Conservation (phyloP, 2,113 vertebrate genomes). For the Cheirogaleus medius region DNA sequence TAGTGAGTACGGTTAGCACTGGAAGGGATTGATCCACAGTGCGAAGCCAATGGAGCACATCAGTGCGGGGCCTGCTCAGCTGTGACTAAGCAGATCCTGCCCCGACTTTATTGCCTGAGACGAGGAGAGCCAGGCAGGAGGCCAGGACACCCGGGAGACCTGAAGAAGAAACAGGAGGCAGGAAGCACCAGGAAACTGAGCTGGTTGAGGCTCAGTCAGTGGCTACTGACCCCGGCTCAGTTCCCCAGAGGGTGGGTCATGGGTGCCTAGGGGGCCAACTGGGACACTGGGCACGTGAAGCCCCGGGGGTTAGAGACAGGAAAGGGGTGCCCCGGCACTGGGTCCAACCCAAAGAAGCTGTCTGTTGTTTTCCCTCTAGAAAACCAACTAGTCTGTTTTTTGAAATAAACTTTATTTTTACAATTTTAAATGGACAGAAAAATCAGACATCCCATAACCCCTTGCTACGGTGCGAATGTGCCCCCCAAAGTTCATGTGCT, state of each 20-base stretch:
- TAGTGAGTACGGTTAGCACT: no score
- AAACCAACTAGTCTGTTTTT: neutral
- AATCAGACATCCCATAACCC: neutral
- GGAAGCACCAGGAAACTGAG: neutral
- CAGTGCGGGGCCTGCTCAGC: neutral
- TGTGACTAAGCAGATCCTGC: neutral
- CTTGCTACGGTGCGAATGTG: neutral
- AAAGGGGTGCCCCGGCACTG: neutral
- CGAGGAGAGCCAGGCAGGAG: neutral
- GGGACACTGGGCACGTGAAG: neutral
- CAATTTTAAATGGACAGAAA: neutral
- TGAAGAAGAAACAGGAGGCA: neutral
- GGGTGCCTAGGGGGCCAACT: neutral
- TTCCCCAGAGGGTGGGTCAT: neutral
- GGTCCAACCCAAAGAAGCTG: neutral
- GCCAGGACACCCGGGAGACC: neutral
- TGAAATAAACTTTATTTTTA: neutral
- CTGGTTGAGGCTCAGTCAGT: neutral
- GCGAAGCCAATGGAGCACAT: neutral
- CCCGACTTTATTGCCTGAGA: neutral
- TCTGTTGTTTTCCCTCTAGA: neutral
- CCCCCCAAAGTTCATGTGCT: neutral
- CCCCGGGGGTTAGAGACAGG: neutral
- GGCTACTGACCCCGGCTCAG: neutral
- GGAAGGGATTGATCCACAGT: neutral